A percentile compares a stretch with the other conserved stretches of the same genome.
phyloP scores from a whole-genome alignment of 2,113 vertebrate species.

The Cygnus buccinator region DNA sequence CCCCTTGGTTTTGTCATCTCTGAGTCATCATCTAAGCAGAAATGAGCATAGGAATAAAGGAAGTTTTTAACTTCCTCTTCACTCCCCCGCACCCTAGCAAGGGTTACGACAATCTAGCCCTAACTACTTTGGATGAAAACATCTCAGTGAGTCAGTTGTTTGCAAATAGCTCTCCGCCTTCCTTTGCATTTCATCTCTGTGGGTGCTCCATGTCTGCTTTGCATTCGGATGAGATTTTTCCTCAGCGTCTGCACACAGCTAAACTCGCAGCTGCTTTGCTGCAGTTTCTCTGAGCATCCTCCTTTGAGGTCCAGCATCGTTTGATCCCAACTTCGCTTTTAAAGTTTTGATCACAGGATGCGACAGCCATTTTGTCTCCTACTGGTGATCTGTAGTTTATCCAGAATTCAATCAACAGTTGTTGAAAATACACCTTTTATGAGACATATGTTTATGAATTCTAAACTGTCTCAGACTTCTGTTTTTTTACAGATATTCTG shows the following conservation, averaged over 20 bases:
- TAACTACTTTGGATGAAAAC: background rate
- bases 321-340: background rate
- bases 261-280: background rate
- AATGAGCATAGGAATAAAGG: constrained; percentile 1
- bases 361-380: background rate
- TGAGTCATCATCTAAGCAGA: background rate
- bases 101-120: background rate
- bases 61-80: constrained; percentile 2
- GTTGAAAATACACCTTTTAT: background rate
- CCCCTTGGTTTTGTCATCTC: background rate
- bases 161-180: background rate
- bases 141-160: constrained; percentile 23
- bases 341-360: background rate
- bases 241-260: background rate
- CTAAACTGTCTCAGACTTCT: background rate
- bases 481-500: background rate
- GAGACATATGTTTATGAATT: background rate
- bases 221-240: background rate
- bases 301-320: background rate
- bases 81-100: background rate
- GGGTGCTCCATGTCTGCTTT: background rate
- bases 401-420: background rate
- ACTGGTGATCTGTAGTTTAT: background rate
- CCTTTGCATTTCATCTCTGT: background rate
- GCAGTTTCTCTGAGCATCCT: background rate